Percentiles rank a stretch among this genome's conserved stretches.
phyloP scores from a whole-genome alignment of 2,113 vertebrate genomes.

The Hepsetus odoe region DNA sequence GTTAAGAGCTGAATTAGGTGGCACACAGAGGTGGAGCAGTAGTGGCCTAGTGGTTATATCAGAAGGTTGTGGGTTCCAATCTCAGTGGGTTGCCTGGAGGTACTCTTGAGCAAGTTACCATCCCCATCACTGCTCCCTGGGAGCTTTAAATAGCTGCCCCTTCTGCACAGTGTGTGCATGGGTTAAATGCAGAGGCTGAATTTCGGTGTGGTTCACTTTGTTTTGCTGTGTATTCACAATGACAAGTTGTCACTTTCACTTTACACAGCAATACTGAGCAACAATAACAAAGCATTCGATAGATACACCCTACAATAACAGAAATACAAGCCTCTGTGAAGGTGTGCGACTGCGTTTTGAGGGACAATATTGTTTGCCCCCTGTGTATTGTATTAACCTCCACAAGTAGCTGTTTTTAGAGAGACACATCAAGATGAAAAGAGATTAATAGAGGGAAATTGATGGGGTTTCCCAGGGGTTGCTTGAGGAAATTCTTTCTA shows the following conservation, averaged over 20 bases:
- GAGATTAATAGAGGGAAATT: slow-evolving; percentile 27
- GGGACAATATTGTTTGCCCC: slow-evolving; percentile 16
- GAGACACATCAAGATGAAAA: slow-evolving; percentile 24
- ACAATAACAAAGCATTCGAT: background rate
- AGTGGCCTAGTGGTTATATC: no score
- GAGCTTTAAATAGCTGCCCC: no score
- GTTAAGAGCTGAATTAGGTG: background rate
- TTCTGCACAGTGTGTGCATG: no score
- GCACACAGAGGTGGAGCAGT: no score
- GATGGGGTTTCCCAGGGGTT: slow-evolving; percentile 5
- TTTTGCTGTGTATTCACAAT: no score
- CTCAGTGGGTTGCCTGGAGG: no score
- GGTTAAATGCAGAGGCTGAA: no score
- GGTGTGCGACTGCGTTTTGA: slow-evolving; percentile 1
- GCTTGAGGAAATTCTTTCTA: slow-evolving; percentile 13
- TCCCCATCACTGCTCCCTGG: no score
- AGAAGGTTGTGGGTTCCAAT: no score
- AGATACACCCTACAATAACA: background rate
- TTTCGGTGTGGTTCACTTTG: no score
- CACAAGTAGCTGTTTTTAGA: slow-evolving; percentile 23
- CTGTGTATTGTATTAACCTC: slow-evolving; percentile 29
- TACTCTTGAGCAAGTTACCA: no score
- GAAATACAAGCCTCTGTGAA: background rate
- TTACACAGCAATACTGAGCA: background rate
- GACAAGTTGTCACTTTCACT: no score